A percentile compares a stretch with the other conserved stretches of the same genome.
Evolutionary conservation across 2,113 vertebrate species (phyloP).

Genomic region (Platycercus adscitus): DNA sequence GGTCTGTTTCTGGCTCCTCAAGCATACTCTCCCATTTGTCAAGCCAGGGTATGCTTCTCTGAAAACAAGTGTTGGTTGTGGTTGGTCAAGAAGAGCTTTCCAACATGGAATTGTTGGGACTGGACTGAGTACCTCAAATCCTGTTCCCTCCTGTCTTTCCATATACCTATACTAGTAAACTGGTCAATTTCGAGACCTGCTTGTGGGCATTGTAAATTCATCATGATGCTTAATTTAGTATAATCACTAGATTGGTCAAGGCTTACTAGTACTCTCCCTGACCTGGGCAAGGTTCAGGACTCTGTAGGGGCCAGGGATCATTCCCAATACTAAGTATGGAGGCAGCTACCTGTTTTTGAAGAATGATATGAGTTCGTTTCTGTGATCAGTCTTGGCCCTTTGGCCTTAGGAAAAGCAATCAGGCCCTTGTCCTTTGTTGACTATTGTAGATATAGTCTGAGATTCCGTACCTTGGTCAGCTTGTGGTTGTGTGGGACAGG

Average conservation of each 20-base stretch:
- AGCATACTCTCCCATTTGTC: not conserved
- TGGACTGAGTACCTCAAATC: not conserved
- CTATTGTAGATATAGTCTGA: not conserved
- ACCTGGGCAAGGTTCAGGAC: not conserved
- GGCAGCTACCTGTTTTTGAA: not conserved
- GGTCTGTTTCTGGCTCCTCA: not conserved
- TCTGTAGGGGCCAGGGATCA: fast-evolving
- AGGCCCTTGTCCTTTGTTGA: not conserved
- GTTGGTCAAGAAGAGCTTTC: not conserved
- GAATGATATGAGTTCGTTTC: not conserved
- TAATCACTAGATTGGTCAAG: not conserved
- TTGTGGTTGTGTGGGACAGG: not conserved
- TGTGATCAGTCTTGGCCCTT: not conserved
- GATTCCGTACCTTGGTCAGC: not conserved
- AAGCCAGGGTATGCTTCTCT: not conserved
- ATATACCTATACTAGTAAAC: not conserved
- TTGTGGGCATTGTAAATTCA: not conserved
- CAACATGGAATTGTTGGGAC: not conserved
- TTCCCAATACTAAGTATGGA: not conserved
- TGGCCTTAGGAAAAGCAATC: not conserved
- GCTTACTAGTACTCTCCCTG: not conserved
- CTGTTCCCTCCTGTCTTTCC: not conserved
- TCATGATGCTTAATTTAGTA: not conserved
- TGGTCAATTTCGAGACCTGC: not conserved
- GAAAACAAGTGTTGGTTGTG: not conserved